Base-by-base conservation (phyloP, 2,797 vertebrate species). In the Notolepis coatsorum region DNA sequence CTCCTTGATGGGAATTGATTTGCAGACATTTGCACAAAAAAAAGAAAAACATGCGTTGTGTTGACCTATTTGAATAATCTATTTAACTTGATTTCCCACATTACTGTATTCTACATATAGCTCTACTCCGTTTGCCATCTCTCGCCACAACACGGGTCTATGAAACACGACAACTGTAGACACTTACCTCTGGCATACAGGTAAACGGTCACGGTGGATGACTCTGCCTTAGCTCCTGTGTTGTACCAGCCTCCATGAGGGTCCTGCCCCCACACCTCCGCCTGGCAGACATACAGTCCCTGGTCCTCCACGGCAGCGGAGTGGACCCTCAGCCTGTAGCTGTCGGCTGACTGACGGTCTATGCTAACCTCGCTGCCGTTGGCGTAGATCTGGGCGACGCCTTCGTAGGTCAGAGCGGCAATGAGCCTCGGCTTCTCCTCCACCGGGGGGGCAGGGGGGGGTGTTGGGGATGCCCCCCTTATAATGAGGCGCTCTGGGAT, bases 261-360 rank as follows among this genome's bases (percentile, higher is more conserved):
- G 33, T 94, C 94, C 83, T 92, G 94, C 17, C 92, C 84, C 95
- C 95, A 97, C 18, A 92, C 95, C 65, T 90, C 88, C 1, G 89
- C 94, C 0, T 88, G 88, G 52, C 96, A 97, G 2, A 70, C 79
- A 47, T 96, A 97, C 57, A 91, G 75, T 3, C 96, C 96, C 17
- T 92, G 88, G 13, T 97, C 94, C 0, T 90, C 88, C 0, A 84
- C 78, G 1, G 82, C 77, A 1, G 94, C 93, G 0, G 84, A 39
- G 75, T 95, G 93, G 27, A 97, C 87, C 60, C 96, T 90, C n/a
- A 97, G 88, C 53, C 93, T 90, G 88, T 92, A 96, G 84, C 84
- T 84, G 59, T 77, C 63, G 0, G 87, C 76, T 0, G 89, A 80
- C 27, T 93, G 57, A 0, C 90, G 89, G 81, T 97, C 96, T 4